Base-by-base conservation (phyloP, 2,113 vertebrate species). In the Takifugu bimaculatus region DNA sequence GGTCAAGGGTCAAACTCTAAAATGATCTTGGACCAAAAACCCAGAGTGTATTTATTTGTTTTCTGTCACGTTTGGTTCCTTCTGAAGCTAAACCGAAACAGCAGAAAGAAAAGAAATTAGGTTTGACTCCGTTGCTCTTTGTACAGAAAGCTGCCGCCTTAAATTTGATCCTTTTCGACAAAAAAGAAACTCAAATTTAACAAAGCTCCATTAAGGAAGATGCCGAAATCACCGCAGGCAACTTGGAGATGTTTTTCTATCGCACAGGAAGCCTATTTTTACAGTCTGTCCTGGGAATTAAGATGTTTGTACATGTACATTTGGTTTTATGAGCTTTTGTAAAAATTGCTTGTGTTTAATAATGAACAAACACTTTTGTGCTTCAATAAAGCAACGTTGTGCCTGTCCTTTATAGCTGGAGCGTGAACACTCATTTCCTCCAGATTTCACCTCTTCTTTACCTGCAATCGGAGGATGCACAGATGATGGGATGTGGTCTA, bases 41-140 rank as follows among this genome's bases (percentile, higher is more conserved):
- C 80, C 65, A 79, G 58, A 80, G 64, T 78, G 65, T 78, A 79
- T 83, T 83, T 82, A 88, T 88, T 84, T 85, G 85, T 78, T 74
- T 78, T 12, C 78, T 71, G 29, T 1, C 2, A 20, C n/a, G 66
- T 14, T 11, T 26, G 53, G 39, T 61, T 75, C 58, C 44, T 51
- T 45, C 35, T 55, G 35, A 70, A 68, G 58, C 45, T 26, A 57
- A 32, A 60, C 48, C 13, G 12, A 27, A 14, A 27, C 13, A 13
- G 29, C 9, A 13, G 13, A 54, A 54, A 26, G 35, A 7, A 25
- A 15, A 43, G 14, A 28, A 50, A 60, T 39, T 9, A 9, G 35
- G 14, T 54, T 58, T 4, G 32, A 55, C 35, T 44, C 25, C 3
- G 62, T 69, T 54, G 52, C 63, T 79, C 48, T 80, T 80, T 72